A percentile compares a stretch with the other conserved stretches of the same genome.
Evolutionary conservation across 2,888 invertebrate species (phyloP).

Genomic region (Thelaira solivaga): DNA sequence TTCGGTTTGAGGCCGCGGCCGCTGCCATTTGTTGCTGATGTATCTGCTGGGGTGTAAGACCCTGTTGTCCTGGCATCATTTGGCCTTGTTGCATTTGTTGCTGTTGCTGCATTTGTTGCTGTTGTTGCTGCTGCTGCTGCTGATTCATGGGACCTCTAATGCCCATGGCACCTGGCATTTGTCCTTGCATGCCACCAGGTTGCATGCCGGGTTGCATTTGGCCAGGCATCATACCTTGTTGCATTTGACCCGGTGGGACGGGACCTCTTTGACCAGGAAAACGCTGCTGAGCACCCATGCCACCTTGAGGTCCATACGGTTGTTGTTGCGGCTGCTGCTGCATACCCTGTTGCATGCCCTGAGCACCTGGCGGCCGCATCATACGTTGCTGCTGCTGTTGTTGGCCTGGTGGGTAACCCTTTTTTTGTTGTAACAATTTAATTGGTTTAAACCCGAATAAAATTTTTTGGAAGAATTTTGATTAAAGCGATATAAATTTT

Average conservation of each 20-base stretch:
- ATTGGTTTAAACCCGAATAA: slow-evolving; percentile 61
- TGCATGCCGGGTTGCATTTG: slow-evolving; percentile 67
- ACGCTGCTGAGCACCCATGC: slow-evolving; percentile 72
- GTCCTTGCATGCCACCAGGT: slow-evolving; percentile 65
- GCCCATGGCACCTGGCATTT: slow-evolving; percentile 69
- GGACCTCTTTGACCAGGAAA: slow-evolving; percentile 71
- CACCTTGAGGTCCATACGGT: slow-evolving; percentile 77
- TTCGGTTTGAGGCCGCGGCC: slow-evolving; percentile 76
- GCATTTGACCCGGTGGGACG: slow-evolving; percentile 68
- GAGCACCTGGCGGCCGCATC: slow-evolving; percentile 71
- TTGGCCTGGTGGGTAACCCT: slow-evolving; percentile 72
- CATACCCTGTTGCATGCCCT: slow-evolving; percentile 80
- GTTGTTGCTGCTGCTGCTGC: slow-evolving; percentile 75
- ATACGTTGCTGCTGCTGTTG: slow-evolving; percentile 70
- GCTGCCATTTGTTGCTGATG: slow-evolving; percentile 69
- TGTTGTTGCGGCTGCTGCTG: slow-evolving; percentile 78
- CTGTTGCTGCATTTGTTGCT: slow-evolving; percentile 77
- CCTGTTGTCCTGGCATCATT: slow-evolving; percentile 68
- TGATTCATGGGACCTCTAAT: slow-evolving; percentile 83
- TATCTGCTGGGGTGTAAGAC: slow-evolving; percentile 80
- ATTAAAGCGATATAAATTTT: slow-evolving; percentile 57
- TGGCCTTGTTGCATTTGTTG: slow-evolving; percentile 66
- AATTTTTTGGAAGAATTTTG: slow-evolving; percentile 59
- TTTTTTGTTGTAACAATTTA: slow-evolving; percentile 57
- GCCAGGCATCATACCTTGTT: slow-evolving; percentile 67